Conservation (phyloP, 2,888 invertebrate genomes). For the Callyntrura guangdongensis region DNA sequence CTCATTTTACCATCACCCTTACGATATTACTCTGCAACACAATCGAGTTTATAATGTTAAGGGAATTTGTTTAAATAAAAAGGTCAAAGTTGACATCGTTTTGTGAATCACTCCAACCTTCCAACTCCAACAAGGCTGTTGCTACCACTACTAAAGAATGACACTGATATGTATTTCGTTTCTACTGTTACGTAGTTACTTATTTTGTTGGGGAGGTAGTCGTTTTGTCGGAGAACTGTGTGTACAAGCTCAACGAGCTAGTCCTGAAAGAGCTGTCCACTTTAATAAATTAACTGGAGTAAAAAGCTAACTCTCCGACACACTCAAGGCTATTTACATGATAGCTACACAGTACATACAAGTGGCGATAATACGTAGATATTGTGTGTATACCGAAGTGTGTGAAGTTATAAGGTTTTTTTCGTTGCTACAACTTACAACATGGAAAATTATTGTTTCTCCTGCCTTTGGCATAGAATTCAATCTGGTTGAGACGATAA, state of each 20-base stretch:
- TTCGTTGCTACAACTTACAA: neutral
- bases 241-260: conserved; percentile 9
- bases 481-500: conserved; percentile 65
- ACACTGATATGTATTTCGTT: neutral
- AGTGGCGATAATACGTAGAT: neutral
- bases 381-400: neutral
- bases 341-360: conserved; percentile 26
- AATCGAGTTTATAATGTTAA: neutral
- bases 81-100: conserved; percentile 57
- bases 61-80: conserved; percentile 47
- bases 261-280: conserved; percentile 57
- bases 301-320: conserved; percentile 21
- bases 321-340: conserved; percentile 46
- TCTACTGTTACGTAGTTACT: no score
- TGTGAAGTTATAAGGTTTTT: neutral
- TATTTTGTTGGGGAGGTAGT: neutral
- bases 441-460: conserved; percentile 52
- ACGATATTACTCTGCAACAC: neutral
- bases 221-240: neutral
- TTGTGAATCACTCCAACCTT: no score
- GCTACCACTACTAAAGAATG: neutral
- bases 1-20: neutral
- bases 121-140: no score
- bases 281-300: conserved; percentile 69
- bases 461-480: conserved; percentile 66